Conservation (phyloP, 2,113 vertebrate species). For the Megalops atlanticus region DNA sequence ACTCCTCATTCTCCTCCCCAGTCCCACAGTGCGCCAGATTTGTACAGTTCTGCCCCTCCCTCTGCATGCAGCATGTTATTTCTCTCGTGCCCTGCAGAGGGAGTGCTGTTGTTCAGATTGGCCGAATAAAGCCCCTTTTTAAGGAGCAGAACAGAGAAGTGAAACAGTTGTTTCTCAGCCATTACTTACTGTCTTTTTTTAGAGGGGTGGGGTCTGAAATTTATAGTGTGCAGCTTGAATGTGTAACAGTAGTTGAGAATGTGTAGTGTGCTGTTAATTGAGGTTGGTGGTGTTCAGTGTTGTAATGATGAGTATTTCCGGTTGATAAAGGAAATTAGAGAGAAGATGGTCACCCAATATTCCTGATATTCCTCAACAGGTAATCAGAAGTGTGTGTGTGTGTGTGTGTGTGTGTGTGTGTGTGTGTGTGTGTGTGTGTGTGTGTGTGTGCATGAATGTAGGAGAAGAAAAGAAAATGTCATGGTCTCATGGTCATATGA, state of each 20-base stretch:
- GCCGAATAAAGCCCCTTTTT: background rate
- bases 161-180: background rate
- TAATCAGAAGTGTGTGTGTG: background rate
- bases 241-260: background rate
- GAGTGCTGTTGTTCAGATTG: background rate
- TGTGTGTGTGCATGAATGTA: conserved; percentile 14
- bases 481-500: background rate
- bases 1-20: background rate
- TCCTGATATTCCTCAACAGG: background rate
- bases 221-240: background rate
- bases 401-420: background rate
- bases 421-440: background rate
- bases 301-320: background rate
- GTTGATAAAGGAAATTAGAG: background rate
- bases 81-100: background rate
- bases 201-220: background rate
- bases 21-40: background rate
- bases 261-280: background rate
- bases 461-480: too few species aligned
- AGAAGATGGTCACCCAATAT: background rate
- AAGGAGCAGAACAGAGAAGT: background rate
- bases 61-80: background rate
- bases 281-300: background rate
- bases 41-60: background rate
- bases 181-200: background rate